Evolutionary conservation across 2,113 vertebrate genomes (phyloP).

Genomic region (Kryptolebias marmoratus): DNA sequence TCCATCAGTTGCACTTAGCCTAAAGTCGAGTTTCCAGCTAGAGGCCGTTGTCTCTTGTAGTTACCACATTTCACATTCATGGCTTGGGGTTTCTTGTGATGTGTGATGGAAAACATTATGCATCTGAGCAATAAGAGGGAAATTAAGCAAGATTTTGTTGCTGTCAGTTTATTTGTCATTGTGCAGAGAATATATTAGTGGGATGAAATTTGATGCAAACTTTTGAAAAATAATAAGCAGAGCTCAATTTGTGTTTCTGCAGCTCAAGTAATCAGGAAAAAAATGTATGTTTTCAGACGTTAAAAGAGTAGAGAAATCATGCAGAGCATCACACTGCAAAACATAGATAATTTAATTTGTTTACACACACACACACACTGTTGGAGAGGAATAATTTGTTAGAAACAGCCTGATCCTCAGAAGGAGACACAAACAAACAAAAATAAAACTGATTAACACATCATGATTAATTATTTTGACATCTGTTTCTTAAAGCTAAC

Average conservation of each 20-base stretch:
- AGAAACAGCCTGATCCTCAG: constrained; percentile 61
- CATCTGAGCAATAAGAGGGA: background rate
- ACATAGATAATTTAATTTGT: constrained; percentile 43
- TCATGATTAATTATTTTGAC: constrained; percentile 59
- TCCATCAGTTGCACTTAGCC: background rate
- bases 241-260: constrained; percentile 1
- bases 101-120: background rate
- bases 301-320: constrained; percentile 26
- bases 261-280: constrained; percentile 28
- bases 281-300: constrained; percentile 26
- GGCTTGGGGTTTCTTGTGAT: background rate
- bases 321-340: constrained; percentile 45
- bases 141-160: too few relatives aligned
- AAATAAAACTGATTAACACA: constrained; percentile 65
- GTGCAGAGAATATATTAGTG: too few relatives aligned
- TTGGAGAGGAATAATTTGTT: constrained; percentile 62
- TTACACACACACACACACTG: constrained; percentile 35
- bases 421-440: constrained; percentile 55
- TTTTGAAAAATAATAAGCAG: background rate
- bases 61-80: background rate
- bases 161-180: too few relatives aligned
- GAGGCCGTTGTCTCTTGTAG: background rate
- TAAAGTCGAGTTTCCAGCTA: background rate
- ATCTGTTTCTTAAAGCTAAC: constrained; percentile 30
- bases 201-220: constrained; percentile 14